Base-by-base conservation (phyloP, 2,888 invertebrate species). In the Ornithoptera priamus region DNA sequence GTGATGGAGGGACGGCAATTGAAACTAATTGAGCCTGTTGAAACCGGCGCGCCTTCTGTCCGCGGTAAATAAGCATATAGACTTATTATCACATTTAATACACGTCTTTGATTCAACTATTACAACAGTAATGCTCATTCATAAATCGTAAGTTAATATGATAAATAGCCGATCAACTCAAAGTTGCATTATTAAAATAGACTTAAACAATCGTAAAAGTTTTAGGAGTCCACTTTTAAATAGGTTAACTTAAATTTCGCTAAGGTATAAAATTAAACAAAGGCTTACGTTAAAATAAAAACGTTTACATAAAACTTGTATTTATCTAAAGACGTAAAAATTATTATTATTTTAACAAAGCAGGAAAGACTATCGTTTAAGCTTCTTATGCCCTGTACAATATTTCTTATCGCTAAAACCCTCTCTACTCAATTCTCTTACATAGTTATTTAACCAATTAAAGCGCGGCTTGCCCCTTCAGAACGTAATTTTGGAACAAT, bases 401-500 rank as follows among this genome's bases (percentile, higher is more conserved):
- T 60, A 63, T 58, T 39, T 63, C 64, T 60, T 67, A 71, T 74
- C 76, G 67, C 75, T 69, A 77, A 75, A 84, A 83, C 84, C 83
- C 39, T 85, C 85, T 84, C 75, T 79, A 76, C 74, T 76, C 75
- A 39, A 63, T 78, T 78, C 80, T 76, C 78, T 81, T 82, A 85
- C 86, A 86, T 85, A 87, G 85, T 86, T 86, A 84, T 90, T 90
- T 86, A 86, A 83, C 85, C 90, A 92, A 92, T 92, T 91, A 92
- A 85, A 83, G 78, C 77, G 74, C 77, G 79, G 80, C 77, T 84
- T 77, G 82, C 89, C 89, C 87, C 74, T 76, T 85, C 86, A 83
- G 86, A 84, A 85, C 80, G 80, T 82, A 85, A 87, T 86, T 86
- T 81, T 79, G 78, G 79, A 83, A 81, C 87, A 92, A 92, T 92